Conservation (phyloP, 2,888 invertebrate species). For the Pterostichus niger region DNA sequence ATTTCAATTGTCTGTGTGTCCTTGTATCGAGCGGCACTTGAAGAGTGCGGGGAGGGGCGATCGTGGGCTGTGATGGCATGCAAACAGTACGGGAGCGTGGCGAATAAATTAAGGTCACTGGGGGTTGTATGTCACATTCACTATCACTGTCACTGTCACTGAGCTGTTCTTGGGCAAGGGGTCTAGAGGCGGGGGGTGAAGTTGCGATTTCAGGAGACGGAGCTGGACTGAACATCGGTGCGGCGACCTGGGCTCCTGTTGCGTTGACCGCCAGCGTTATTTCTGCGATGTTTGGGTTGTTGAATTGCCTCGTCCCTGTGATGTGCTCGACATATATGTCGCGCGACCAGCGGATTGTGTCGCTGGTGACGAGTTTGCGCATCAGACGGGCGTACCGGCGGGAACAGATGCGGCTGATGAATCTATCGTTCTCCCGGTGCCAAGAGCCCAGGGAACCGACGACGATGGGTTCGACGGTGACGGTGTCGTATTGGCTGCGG, state of each 20-base stretch:
- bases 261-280: not conserved
- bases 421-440: slow-evolving; percentile 71
- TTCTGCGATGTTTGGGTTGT: not conserved
- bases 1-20: too few species aligned
- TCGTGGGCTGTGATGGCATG: too few species aligned
- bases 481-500: slow-evolving; percentile 60
- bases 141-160: too few species aligned
- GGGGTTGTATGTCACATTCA: too few species aligned
- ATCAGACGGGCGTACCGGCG: slow-evolving; percentile 68
- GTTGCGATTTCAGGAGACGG: not conserved
- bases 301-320: slow-evolving; percentile 67
- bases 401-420: slow-evolving; percentile 68
- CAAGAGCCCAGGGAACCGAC: slow-evolving; percentile 72
- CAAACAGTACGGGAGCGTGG: too few species aligned
- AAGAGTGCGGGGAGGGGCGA: too few species aligned
- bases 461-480: slow-evolving; percentile 70
- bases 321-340: slow-evolving; percentile 73
- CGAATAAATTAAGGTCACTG: too few species aligned
- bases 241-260: not conserved
- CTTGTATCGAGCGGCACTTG: too few species aligned
- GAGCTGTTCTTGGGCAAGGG: too few species aligned
- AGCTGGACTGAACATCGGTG: not conserved
- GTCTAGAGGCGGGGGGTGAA: not conserved
- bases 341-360: slow-evolving; percentile 71
- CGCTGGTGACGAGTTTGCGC: slow-evolving; percentile 71